phyloP scores from a whole-genome alignment of 2,113 vertebrate genomes.

The Antennarius striatus region DNA sequence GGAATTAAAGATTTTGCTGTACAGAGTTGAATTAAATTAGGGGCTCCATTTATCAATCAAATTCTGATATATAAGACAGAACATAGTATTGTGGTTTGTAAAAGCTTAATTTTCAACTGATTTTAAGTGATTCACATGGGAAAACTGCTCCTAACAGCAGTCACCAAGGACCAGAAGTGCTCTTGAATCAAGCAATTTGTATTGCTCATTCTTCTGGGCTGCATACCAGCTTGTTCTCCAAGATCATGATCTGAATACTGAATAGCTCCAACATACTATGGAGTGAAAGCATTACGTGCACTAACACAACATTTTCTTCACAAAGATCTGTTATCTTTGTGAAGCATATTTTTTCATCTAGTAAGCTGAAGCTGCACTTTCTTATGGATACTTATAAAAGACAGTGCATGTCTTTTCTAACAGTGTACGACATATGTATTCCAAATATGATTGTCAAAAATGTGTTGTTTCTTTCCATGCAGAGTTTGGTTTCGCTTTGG shows the following conservation, averaged over 20 bases:
- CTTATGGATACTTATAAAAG: neutral
- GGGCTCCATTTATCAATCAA: too few species aligned
- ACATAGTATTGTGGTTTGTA: too few species aligned
- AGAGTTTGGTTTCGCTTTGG: constrained; percentile 28
- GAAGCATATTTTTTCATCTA: neutral
- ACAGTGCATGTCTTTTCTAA: constrained; percentile 1
- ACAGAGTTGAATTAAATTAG: too few species aligned
- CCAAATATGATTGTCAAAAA: neutral
- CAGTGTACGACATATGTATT: neutral
- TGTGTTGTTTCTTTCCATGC: constrained; percentile 28
- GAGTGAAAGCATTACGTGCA: constrained; percentile 54
- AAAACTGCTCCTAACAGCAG: constrained; percentile 4
- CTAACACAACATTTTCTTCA: constrained; percentile 38
- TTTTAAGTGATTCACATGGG: too few species aligned
- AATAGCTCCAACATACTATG: constrained; percentile 62
- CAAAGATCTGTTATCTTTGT: constrained; percentile 48
- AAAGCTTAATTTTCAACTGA: too few species aligned
- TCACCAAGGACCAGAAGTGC: constrained; percentile 52
- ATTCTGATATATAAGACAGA: too few species aligned
- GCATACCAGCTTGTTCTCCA: constrained; percentile 65
- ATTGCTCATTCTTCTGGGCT: constrained; percentile 48
- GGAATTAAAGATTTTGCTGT: too few species aligned
- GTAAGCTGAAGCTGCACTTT: constrained; percentile 13
- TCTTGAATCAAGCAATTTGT: constrained; percentile 49
- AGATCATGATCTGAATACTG: constrained; percentile 63